Base-by-base conservation (phyloP, 1,140 invertebrate species). In the Ganaspis sp. region DNA sequence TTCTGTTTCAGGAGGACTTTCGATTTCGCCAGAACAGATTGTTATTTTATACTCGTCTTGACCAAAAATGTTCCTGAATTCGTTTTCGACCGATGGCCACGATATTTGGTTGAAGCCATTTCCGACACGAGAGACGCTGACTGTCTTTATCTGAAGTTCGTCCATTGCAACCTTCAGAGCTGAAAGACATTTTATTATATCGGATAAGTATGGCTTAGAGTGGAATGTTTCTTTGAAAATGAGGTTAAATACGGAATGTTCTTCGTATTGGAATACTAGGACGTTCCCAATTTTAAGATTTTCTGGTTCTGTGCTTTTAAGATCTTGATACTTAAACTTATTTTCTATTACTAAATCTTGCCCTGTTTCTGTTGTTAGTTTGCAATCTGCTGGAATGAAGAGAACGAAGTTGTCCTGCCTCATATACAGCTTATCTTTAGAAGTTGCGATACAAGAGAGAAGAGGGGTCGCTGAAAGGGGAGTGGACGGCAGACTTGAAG, bases 1-100 rank as follows among this genome's bases (percentile, higher is more conserved):
- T 0, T 78, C 74, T 12, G 72, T 17, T 5, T 38, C 49, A 1
- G 15, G 4, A 0, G 78, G 70, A 0, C 54, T 73, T 9, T 73
- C 38, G 1, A 71, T 42, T 23, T 42, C 21, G 8, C 38, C 70
- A 0, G 4, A 23, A 5, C 54, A 64, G 23, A 64, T 9, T 2
- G 23, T 58, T 15, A 58, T 29, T 12, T 29, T 3, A 3, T 29
- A n/a, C 1, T 29, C 26, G 5, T 26, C 23, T 12, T n/a, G 4
- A 17, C 8, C 49, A 64, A 64, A 26, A 4, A 29, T 15, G 15
- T 29, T 26, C 3, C n/a, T 8, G 15, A 64, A 29, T 29, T 15
- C 21, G 6, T 3, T 4, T 29, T 29, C 11, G 4, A 64, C 9
- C 6, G 21, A 26, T 2, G 54, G 12, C 23, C 23, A 64, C 4